Evolutionary conservation across 1,140 invertebrate species (phyloP), one percentile per base, ranked within the genome.

Genomic region (Trichonephila clavipes): DNA sequence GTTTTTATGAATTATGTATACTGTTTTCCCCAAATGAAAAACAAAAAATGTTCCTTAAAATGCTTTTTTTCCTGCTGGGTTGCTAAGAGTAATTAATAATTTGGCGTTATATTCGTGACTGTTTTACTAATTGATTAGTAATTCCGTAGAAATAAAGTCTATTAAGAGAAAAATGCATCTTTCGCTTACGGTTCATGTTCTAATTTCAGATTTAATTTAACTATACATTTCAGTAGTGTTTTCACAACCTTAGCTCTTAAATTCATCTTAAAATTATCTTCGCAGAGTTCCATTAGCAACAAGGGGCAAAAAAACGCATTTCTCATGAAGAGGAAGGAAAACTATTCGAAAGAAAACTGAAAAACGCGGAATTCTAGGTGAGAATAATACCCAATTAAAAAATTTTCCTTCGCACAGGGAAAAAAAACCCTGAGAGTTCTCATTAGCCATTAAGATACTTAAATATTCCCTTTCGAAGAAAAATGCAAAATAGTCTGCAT

Each of bases 401-500:
- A 24, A 77, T 77, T 72, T 14, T 19, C 28, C 34, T 28, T 77
- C 28, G 72, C 18, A 40, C 12, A 34, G 16, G 28, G 28, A 28
- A 77, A 34, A 77, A 77, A 77, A 77, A 77, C 40, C 18, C 28
- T 40, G 18, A 34, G 69, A 28, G 34, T 77, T 40, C 72, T 77
- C 28, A 77, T 77, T 77, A 77, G 72, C 16, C 72, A 40, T 34
- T 77, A 77, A 19, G 16, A 77, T 77, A 77, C 72, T 77, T 77
- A 77, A 77, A 77, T 77, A 77, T 77, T 77, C 72, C 34, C 34
- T 77, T 77, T 77, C 34, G 34, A 77, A 77, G 72, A 77, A 77
- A 77, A 40, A 77, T 77, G 28, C 12, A 34, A 77, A 77, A 77
- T 77, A 77, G 34, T 18, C 72, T 19, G 72, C 21, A 21, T 21